These are phyloP conservation scores for Indicator indicator DNA, from an alignment of 2,113 vertebrate genomes.

Conservation along the genomic window DNA sequence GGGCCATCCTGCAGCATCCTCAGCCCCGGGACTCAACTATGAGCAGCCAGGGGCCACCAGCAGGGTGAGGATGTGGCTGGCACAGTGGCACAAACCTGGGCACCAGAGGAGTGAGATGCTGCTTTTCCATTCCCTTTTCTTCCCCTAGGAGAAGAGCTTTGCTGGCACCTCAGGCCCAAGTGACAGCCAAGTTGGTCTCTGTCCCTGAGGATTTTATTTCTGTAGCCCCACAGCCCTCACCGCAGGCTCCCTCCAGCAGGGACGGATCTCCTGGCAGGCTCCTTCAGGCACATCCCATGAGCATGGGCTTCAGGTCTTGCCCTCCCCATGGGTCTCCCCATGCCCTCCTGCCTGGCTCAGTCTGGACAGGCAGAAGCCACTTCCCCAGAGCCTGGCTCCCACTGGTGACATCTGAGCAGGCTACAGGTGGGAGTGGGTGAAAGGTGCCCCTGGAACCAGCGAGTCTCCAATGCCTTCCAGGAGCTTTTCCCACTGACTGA, in stretches of 20 bases:
- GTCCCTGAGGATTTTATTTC: background rate
- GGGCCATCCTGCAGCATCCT: background rate
- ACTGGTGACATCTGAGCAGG: background rate
- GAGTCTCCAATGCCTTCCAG: constrained; percentile 68
- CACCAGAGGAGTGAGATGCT: rapidly evolving
- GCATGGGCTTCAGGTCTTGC: background rate
- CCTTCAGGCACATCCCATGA: rapidly evolving
- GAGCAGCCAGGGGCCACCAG: background rate
- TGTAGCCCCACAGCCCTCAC: background rate
- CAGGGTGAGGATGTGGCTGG: rapidly evolving
- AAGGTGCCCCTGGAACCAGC: constrained; percentile 35
- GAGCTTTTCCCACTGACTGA: constrained; percentile 66
- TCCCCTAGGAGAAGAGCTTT: background rate
- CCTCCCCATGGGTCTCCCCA: background rate
- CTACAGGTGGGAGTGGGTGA: constrained; percentile 64
- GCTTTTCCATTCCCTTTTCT: background rate
- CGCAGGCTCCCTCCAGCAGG: rapidly evolving
- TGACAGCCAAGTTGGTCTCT: background rate
- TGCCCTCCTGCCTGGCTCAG: background rate
- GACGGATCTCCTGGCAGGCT: background rate
- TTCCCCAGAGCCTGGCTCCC: rapidly evolving
- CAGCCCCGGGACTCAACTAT: background rate
- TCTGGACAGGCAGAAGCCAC: rapidly evolving
- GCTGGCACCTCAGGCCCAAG: background rate
- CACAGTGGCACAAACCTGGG: background rate